phyloP scores from a whole-genome alignment of 2,797 vertebrate genomes.

The Mormyrus proboscirostris region DNA sequence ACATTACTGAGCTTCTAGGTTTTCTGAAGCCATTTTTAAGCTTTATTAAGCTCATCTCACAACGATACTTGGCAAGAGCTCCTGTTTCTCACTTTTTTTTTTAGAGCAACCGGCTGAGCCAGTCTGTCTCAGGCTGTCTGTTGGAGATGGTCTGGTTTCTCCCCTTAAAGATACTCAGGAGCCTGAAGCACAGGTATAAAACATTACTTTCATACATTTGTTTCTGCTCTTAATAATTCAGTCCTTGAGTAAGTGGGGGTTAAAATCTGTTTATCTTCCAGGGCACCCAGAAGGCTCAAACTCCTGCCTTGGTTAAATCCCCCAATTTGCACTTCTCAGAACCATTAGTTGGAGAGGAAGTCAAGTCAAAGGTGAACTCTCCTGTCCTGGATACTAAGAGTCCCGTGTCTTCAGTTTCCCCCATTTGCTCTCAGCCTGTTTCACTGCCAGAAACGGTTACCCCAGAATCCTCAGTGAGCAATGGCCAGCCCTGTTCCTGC shows the following conservation, averaged over 20 bases:
- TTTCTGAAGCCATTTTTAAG: background rate
- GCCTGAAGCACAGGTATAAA: conserved; percentile 44
- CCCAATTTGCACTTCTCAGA: conserved; percentile 60
- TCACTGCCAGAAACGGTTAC: conserved; percentile 63
- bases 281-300: conserved; percentile 36
- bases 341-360: conserved; percentile 57
- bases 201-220: background rate
- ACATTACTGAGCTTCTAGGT: background rate
- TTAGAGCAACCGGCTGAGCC: conserved; percentile 46
- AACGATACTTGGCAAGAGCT: background rate
- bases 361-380: conserved; percentile 22
- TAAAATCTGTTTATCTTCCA: conserved; percentile 13
- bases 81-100: conserved; percentile 10
- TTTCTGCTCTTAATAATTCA: background rate
- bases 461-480: conserved; percentile 55
- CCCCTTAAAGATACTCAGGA: conserved; percentile 42
- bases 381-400: conserved; percentile 48
- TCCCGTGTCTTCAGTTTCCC: conserved; percentile 48
- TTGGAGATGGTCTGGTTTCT: conserved; percentile 43
- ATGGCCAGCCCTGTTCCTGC: conserved; percentile 54
- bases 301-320: conserved; percentile 49
- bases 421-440: conserved; percentile 74
- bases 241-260: background rate
- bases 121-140: conserved; percentile 39
- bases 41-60: background rate